Evolutionary conservation across 2,888 invertebrate species (phyloP).

Genomic region (Ryuthela nishihirai): DNA sequence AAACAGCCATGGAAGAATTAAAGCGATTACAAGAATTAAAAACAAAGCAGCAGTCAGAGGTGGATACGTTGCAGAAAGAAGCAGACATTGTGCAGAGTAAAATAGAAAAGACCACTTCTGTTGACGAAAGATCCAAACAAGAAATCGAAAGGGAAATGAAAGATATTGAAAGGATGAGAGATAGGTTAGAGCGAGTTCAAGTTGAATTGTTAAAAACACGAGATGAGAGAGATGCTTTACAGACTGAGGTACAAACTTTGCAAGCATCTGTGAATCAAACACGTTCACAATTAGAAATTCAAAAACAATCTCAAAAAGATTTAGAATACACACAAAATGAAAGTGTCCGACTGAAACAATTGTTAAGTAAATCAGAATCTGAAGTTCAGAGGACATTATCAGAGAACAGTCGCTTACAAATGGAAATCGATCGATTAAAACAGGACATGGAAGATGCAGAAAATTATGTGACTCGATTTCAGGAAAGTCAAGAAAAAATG

Average conservation of each 20-base stretch:
- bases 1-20: conserved; percentile 36
- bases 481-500: conserved; percentile 26
- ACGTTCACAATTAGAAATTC: conserved; percentile 24
- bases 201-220: conserved; percentile 39
- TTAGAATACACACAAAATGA: conserved; percentile 29
- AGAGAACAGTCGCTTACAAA: conserved; percentile 44
- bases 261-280: conserved; percentile 25
- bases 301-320: conserved; percentile 17
- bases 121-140: conserved; percentile 41
- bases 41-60: conserved; percentile 43
- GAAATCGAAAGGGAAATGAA: conserved; percentile 61
- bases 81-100: conserved; percentile 60
- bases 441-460: conserved; percentile 43
- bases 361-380: conserved; percentile 42
- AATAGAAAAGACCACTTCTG: conserved; percentile 63
- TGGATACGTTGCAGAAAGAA: conserved; percentile 54
- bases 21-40: conserved; percentile 39
- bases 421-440: conserved; percentile 43
- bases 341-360: conserved; percentile 42
- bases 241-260: conserved; percentile 63
- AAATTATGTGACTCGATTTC: conserved; percentile 19
- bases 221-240: conserved; percentile 54
- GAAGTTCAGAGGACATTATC: conserved; percentile 43
- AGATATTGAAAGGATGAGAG: conserved; percentile 60
- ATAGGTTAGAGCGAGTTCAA: conserved; percentile 44